Base-by-base conservation (phyloP, 2,113 vertebrate species). In the Fregata magnificens region DNA sequence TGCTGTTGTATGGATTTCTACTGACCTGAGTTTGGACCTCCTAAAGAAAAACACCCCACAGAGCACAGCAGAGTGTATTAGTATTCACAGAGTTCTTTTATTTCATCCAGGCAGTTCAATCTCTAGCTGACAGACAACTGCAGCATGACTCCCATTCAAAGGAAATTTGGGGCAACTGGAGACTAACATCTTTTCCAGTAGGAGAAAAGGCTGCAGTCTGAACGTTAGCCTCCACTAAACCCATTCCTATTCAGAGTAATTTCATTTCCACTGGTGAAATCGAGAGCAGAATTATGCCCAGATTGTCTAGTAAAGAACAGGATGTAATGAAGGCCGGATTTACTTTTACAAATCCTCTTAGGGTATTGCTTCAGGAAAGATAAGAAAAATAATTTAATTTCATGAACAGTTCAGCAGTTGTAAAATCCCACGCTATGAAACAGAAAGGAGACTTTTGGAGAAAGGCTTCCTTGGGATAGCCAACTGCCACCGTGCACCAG, bases 321-420 rank as follows among this genome's bases (percentile, higher is more conserved):
- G 73, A 82, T 47, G 70, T 67, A 96, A 96, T 80, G 90, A 97
- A 94, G 67, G 66, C 40, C 65, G 84, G 93, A 95, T 88, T 97
- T 95, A 50, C 42, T 95, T 82, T 62, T 62, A 87, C 58, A 91
- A 96, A 97, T 95, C 86, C 84, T 96, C 93, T 94, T 94, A 95
- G 67, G 44, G 62, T 77, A 55, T 83, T 91, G 88, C 84, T 82
- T 79, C 40, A 47, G 84, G 58, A 87, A 91, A 85, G 91, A 95
- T 97, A 95, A 94, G 81, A 65, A 89, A 95, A 91, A 95, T 80
- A 94, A 97, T 94, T 97, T 91, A 93, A 96, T 96, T 94, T 96
- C 92, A 62, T 36, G 71, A 92, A 58, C 52, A 65, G 86, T 72
- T 93, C 87, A 91, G 62, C 56, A 86, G 90, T 20, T 70, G 34